A percentile compares a stretch with the other conserved stretches of the same genome.
These are phyloP conservation scores for Zaprionus kolodkinae DNA, from an alignment of 1,140 invertebrate genomes.

Conservation along the genomic window DNA sequence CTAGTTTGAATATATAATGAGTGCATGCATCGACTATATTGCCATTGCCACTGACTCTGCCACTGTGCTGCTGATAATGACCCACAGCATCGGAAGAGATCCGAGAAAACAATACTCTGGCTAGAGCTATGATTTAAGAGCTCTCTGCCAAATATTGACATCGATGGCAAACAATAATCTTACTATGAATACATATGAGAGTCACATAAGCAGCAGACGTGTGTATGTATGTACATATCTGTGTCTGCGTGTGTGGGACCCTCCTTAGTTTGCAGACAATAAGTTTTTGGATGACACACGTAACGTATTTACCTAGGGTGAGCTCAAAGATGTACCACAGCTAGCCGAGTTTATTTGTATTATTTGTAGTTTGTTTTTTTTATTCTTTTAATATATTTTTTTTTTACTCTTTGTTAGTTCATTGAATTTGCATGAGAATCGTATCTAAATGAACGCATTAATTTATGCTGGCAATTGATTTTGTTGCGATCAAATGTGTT, in stretches of 20 bases:
- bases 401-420: constrained; percentile 46
- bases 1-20: constrained; percentile 20
- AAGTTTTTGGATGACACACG: neutral
- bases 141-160: constrained; percentile 64
- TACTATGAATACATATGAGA: constrained; percentile 37
- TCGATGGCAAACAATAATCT: constrained; percentile 62
- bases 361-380: constrained; percentile 32
- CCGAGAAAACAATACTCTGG: neutral
- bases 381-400: constrained; percentile 48
- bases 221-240: neutral
- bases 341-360: constrained; percentile 32
- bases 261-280: constrained; percentile 40
- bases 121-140: constrained; percentile 53
- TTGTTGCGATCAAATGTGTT: constrained; percentile 44
- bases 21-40: constrained; percentile 12
- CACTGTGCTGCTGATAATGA: constrained; percentile 36
- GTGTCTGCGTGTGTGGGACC: constrained; percentile 14
- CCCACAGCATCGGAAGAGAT: constrained; percentile 47
- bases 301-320: neutral
- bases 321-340: constrained; percentile 19
- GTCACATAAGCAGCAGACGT: neutral
- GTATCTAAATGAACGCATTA: constrained; percentile 79
- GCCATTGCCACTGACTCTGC: constrained; percentile 8
- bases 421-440: constrained; percentile 79
- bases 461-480: constrained; percentile 76